Evolutionary conservation across 2,113 vertebrate species (phyloP), one percentile per base, ranked within the genome.

Genomic region (Toxotes jaculatrix): DNA sequence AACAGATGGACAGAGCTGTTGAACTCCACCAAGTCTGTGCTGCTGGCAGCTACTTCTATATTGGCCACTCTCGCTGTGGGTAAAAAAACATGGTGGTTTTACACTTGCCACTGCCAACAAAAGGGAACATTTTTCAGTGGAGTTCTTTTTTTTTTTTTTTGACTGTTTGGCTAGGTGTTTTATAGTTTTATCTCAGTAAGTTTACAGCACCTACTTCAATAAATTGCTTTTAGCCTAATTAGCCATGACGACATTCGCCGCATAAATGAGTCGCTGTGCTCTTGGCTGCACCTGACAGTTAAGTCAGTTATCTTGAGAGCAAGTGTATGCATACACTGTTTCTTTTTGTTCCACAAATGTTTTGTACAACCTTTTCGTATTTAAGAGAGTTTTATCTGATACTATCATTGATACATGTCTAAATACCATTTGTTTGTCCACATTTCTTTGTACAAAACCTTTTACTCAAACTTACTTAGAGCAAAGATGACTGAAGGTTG

Each of bases 1-100:
- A 64, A 87, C 60, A 87, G 75, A 64, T 10, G 17, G 74, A 89
- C 4, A 1, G 77, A 72, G 51, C 63, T 68, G 27, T 0, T 71
- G 64, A 82, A 77, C 77, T 92, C 86, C 27, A 81, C 8, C 42
- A 93, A 40, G 32, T 89, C 72, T 74, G 69, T 61, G 65, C 0
- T 68, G 36, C 0, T 78, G 42, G 27, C 1, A 0, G 1, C 40
- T 53, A 82, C 53, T 4, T 0, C 13, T 1, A 88, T 77, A 51
- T 47, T 70, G 10, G 65, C 71, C 40, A 92, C 74, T 59, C 4
- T 55, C 0, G 0, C 89, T 91, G 76, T 60, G 45, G 61, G 36
- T 42, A 16, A 32, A 61, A 27, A 80, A 77, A 72, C 8, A 63
- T 8, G 43, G 40, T 55, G 1, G 1, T 27, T 60, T 27, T 16